Evolutionary conservation across 2,797 vertebrate genomes (phyloP), one percentile per base, ranked within the genome.

Genomic region (Sebastes minor): DNA sequence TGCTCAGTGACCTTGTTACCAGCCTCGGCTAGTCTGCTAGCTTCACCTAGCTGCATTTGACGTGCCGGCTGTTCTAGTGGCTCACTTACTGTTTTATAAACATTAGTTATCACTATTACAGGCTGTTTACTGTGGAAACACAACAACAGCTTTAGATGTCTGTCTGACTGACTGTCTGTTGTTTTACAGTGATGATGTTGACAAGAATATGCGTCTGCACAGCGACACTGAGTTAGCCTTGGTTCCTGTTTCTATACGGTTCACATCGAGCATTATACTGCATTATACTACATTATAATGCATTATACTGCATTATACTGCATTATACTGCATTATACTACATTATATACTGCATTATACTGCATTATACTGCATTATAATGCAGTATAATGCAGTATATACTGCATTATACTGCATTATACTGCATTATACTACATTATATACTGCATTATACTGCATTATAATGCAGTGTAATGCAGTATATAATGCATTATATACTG

Each of bases 1-100:
- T 55, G 6, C 27, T 62, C 1, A 63, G 82, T 95, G 91, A 94
- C 92, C 91, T 94, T 93, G 91, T 88, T 92, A 89, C 83, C 78
- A 42, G 5, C 30, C 30, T 77, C 20, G 10, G 85, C 89, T 78
- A 86, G 53, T 27, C 2, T 59, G 76, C 67, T 89, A 86, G 35
- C 46, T 73, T 64, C 18, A 57, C 46, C 53, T 67, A 53, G 74
- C 61, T 42, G 4, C 2, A 35, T 35, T 67, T 52, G 27, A 23
- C 33, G 42, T 69, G 13, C 12, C 42, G 35, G 55, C 46, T 62
- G 23, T 25, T 6, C 8, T 3, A 13, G 14, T 49, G 4, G 60
- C 10, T 55, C 6, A 30, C 57, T 33, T 6, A 6, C 1, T 30
- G 16, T 59, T 59, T 25, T 56, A 38, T 16, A 18, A 7, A 61